These are phyloP conservation scores for Peromyscus aztecus DNA, from an alignment of 2,797 vertebrate genomes.

Conservation along the genomic window DNA sequence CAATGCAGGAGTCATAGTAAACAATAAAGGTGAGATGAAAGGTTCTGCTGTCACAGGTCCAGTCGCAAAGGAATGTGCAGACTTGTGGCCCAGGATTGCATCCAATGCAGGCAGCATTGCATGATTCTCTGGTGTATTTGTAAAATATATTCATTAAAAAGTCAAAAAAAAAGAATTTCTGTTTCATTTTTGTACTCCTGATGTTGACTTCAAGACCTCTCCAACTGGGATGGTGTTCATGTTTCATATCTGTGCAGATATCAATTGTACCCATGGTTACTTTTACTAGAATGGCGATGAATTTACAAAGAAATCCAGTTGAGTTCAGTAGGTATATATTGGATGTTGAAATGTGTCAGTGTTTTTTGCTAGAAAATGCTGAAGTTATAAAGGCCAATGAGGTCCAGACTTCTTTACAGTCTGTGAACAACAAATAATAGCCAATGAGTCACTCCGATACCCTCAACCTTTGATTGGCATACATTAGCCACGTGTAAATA, in stretches of 20 bases:
- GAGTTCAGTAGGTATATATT: background rate
- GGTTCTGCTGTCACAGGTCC: too few species aligned
- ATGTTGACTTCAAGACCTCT: background rate
- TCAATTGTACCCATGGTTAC: background rate
- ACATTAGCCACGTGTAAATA: background rate
- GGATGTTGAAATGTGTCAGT: background rate
- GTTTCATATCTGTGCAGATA: background rate
- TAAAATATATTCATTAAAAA: too few species aligned
- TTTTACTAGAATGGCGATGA: conserved; percentile 38
- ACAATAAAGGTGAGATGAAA: too few species aligned
- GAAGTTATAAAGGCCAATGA: background rate
- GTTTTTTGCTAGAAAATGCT: conserved; percentile 40
- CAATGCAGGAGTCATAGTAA: too few species aligned
- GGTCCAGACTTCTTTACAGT: background rate
- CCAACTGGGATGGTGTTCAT: background rate
- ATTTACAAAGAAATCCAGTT: conserved; percentile 35
- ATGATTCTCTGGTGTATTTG: too few species aligned
- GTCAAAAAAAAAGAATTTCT: too few species aligned
- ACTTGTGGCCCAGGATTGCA: too few species aligned
- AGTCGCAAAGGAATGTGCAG: too few species aligned
- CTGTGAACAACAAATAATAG: background rate
- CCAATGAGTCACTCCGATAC: background rate
- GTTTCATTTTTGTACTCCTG: background rate
- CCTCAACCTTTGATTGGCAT: background rate
- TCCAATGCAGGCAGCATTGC: too few species aligned